Base-by-base conservation (phyloP, 2,888 invertebrate genomes). In the Oscheius myriophilus region DNA sequence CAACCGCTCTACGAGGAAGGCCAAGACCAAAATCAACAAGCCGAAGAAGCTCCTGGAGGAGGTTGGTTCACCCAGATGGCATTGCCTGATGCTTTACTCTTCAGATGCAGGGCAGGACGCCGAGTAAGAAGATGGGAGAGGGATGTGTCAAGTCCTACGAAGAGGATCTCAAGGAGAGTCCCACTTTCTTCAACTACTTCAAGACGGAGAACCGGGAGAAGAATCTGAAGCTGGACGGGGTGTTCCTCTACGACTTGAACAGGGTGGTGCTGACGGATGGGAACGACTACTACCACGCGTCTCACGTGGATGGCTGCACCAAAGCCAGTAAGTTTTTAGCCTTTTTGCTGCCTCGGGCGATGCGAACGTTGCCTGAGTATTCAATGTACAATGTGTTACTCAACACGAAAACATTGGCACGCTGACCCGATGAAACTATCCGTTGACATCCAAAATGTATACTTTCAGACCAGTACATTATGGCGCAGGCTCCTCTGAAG, bases 401-500 rank as follows among this genome's bases (percentile, higher is more conserved):
- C n/a, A n/a, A n/a, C n/a, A n/a, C n/a, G n/a, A n/a, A n/a, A n/a
- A n/a, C n/a, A n/a, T n/a, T n/a, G n/a, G n/a, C n/a, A n/a, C n/a
- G n/a, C n/a, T n/a, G n/a, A n/a, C n/a, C n/a, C n/a, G n/a, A n/a
- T n/a, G n/a, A n/a, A n/a, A n/a, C n/a, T n/a, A n/a, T 25, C 26
- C 23, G 2, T 52, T 18, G 18, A n/a, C 14, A n/a, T 25, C 52
- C 2, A 18, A n/a, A 12, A 18, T 9, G 9, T 3, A 33, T 33
- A 9, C 33, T 33, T 33, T 33, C 33, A 33, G 33, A 63, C 45
- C 65, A 68, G 42, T 75, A 75, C 65, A 52, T 72, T n/a, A 39
- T 75, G 46, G 70, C 75, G 4, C 75, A 75, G 49, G 71, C 71
- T 16, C 75, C 75, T 16, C 23, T 52, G 11, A 67, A 54, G 58